A percentile compares a stretch with the other conserved stretches of the same genome.
Conservation (phyloP, 1,140 invertebrate genomes). For the Anadara kagoshimensis region DNA sequence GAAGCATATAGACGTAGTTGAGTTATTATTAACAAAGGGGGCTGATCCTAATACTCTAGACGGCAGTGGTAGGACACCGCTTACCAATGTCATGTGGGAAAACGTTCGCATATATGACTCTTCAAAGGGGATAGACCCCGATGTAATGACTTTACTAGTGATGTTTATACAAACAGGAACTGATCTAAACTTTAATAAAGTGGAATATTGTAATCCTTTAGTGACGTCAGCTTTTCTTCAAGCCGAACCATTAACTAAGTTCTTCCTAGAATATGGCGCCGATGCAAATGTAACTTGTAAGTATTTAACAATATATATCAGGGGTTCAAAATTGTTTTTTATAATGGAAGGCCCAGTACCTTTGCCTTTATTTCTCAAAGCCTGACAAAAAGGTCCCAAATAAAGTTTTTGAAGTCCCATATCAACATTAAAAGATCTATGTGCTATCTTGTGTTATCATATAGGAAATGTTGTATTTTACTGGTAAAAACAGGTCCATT, state of each 20-base stretch:
- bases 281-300: constrained; percentile 45
- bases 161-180: constrained; percentile 41
- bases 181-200: constrained; percentile 38
- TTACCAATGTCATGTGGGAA: constrained; percentile 44
- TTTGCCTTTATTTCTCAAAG: no score
- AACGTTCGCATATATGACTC: constrained; percentile 3
- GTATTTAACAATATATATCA: no score
- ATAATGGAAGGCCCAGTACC: no score
- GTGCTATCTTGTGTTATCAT: no score
- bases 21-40: constrained; percentile 31
- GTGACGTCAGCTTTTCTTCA: constrained; percentile 13
- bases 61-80: constrained; percentile 35
- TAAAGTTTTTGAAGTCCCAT: no score
- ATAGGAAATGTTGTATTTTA: no score
- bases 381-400: no score
- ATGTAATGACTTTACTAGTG: constrained; percentile 38
- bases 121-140: constrained; percentile 12
- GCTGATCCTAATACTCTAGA: constrained; percentile 46
- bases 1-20: constrained; percentile 39
- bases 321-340: no score
- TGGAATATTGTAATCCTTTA: constrained; percentile 46
- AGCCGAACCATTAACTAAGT: constrained; percentile 18
- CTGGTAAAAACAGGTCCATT: no score
- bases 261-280: constrained; percentile 45
- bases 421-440: no score